phyloP scores from a whole-genome alignment of 1,140 invertebrate species.

The Coptotermes formosanus region DNA sequence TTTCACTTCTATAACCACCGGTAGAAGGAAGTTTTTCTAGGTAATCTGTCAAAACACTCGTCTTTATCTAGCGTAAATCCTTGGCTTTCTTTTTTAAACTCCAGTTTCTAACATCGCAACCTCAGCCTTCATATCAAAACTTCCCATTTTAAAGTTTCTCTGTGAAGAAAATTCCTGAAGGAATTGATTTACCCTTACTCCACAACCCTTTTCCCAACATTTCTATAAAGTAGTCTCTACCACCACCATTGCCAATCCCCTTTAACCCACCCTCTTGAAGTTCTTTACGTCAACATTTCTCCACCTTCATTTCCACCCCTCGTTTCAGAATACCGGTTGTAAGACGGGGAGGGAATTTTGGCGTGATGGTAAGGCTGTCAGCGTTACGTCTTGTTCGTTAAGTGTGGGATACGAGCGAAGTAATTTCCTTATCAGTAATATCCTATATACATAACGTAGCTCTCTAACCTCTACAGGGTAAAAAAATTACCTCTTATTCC shows the following conservation, averaged over 20 bases:
- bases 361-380: not conserved
- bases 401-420: not conserved
- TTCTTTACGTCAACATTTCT: slow-evolving; percentile 19
- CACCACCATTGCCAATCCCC: not conserved
- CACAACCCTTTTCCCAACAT: not conserved
- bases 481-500: not conserved
- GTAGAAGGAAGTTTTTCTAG: no score
- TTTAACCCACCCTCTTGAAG: not conserved
- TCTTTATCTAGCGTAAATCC: no score
- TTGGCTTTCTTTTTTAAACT: no score
- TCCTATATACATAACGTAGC: not conserved
- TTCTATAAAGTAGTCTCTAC: not conserved
- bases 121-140: not conserved
- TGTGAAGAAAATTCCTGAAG: not conserved
- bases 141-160: not conserved
- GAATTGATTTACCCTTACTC: slow-evolving; percentile 12
- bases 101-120: not conserved
- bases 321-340: not conserved
- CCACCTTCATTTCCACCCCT: not conserved
- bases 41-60: no score
- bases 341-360: not conserved
- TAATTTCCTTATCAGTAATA: slow-evolving; percentile 20
- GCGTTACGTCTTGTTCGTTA: not conserved
- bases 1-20: no score
- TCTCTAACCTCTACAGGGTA: not conserved